A percentile compares a stretch with the other conserved stretches of the same genome.
Evolutionary conservation across 2,888 invertebrate species (phyloP).

Genomic region (Eurytoma adleriae): DNA sequence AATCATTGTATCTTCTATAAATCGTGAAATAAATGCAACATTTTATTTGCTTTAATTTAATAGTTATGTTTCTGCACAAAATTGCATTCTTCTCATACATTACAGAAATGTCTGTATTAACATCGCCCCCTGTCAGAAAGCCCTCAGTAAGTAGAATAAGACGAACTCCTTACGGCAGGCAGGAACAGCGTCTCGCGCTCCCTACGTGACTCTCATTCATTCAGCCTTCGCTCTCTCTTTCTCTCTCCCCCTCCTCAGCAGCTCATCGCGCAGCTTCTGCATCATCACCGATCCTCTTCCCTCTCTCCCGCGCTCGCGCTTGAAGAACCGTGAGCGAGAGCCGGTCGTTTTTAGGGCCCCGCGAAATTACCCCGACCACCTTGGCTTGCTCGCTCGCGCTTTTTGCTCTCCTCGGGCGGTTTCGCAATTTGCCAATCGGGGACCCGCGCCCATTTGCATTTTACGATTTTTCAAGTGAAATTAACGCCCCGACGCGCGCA

Average conservation of each 20-base stretch:
- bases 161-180: no score
- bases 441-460: constrained; percentile 71
- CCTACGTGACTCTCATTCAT: constrained; percentile 50
- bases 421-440: constrained; percentile 74
- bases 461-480: constrained; percentile 68
- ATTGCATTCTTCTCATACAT: no score
- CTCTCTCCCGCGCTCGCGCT: constrained; percentile 2
- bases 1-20: no score
- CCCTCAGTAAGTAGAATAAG: no score
- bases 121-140: no score
- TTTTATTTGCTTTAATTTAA: no score
- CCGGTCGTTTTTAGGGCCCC: constrained; percentile 66
- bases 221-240: constrained; percentile 16
- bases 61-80: no score
- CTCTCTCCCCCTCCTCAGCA: constrained; percentile 13
- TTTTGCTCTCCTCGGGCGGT: constrained; percentile 50
- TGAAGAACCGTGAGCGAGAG: constrained; percentile 47
- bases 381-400: constrained; percentile 64
- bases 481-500: constrained; percentile 45
- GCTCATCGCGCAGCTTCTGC: constrained; percentile 20
- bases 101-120: no score
- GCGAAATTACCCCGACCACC: constrained; percentile 75
- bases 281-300: constrained; percentile 25
- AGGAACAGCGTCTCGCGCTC: no score
- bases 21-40: no score